Base-by-base conservation (phyloP, 2,113 vertebrate genomes). In the Thunnus thynnus region DNA sequence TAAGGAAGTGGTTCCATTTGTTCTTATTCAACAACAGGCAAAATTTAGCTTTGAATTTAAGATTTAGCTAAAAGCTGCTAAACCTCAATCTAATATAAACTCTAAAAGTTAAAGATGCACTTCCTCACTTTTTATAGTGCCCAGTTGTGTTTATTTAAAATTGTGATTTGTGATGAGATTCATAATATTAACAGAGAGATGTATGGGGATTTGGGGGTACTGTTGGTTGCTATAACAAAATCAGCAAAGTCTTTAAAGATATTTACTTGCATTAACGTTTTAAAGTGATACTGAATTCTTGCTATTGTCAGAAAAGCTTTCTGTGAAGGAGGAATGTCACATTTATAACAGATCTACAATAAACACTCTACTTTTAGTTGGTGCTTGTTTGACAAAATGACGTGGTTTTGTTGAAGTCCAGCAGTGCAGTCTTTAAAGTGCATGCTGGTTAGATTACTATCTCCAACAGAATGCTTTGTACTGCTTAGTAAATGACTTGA, bases 381-480 rank as follows among this genome's bases (percentile, higher is more conserved):
- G 58, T 54, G 65, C 47, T 44, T 51, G 50, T 64, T 76, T 77
- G 60, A 60, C 14, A 22, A 55, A 36, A 55, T 25, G 47, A 32
- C 22, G 54, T 47, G 50, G 76, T 4, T 51, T 25, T 47, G 20
- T 64, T 71, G 27, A 78, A n/a, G 10, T 13, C 47, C 55, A 71
- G 13, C 67, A 1, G 55, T n/a, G 52, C 25, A 65, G 44, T 44
- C 55, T 72, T 52, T 64, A 27, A 64, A 70, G 17, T 57, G 7
- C 27, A 65, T 62, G 41, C 56, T 63, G 13, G 62, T 66, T 20
- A 56, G 64, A 75, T 81, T 55, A 36, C 32, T 18, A 68, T 60
- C 46, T 66, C 52, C 14, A 50, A 8, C 36, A 51, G 52, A 60
- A 27, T 58, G 41, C 44, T 72, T 27, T 30, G 52, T 51, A n/a